Evolutionary conservation across 2,888 invertebrate genomes (phyloP), one percentile per base, ranked within the genome.

Genomic region (Zaprionus bogoriensis): DNA sequence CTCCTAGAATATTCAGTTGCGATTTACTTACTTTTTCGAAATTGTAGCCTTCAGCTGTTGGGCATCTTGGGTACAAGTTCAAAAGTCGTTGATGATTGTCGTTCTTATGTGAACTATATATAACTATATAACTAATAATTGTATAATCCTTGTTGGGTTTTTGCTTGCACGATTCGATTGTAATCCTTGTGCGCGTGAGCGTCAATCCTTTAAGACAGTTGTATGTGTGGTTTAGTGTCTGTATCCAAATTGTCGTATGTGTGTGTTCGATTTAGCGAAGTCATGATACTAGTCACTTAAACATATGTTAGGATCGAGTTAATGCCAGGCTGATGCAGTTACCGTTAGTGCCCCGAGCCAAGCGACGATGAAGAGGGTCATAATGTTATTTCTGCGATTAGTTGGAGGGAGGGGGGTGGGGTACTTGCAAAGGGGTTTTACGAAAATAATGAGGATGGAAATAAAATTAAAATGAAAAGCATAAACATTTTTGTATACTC

Each of bases 401-500:
- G 14, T 51, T 4, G 1, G 5, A n/a, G n/a, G 10, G 2, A 30
- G 5, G 32, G 14, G 32, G 32, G 14, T 32, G 4, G 17, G 27
- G 9, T 27, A 27, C 10, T 27, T 10, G 7, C 6, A 0, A 12
- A 7, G 32, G 32, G 17, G n/a, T n/a, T 14, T 1, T 36, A 36
- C 32, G 32, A 36, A 36, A 36, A 36, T 9, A 36, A 10, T n/a
- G 5, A n/a, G 38, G 38, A 25, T 51, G 41, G 12, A 62, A 67
- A 39, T 44, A 46, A 67, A 48, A 53, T 53, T 39, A 12, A 67
- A 75, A 70, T 67, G 48, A 73, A 67, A 80, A 86, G 68, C 59
- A 48, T 69, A 84, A 81, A 77, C 19, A 73, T 83, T 86, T 80
- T 80, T 84, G 73, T 87, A 85, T 85, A 88, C 85, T 85, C 85